Base-by-base conservation (phyloP, 2,113 vertebrate genomes). In the Heterochromis multidens region DNA sequence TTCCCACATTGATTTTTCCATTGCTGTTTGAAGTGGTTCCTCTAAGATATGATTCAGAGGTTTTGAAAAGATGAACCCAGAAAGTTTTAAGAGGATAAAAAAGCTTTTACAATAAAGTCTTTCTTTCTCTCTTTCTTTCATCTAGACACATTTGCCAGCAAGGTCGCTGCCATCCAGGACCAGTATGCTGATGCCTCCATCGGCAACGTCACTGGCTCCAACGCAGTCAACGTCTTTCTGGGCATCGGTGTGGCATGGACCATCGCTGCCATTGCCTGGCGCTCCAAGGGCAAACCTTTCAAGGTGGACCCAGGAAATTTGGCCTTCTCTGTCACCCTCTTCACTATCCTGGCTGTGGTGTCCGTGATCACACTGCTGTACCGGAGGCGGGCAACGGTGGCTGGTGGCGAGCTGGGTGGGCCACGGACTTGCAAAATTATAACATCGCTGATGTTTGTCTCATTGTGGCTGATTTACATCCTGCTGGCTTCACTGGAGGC, bases 151-250 rank as follows among this genome's bases (percentile, higher is more conserved):
- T 97, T 97, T 67, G 96, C 96, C 87, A 97, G 96, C 87, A 97
- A 97, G 40, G 97, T 97, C 0, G 96, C 97, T 1, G 97, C 97
- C 80, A 96, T 97, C 91, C 97, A 97, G 95, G 97, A 97, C 92
- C 96, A 97, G 88, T 96, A 97, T 31, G 97, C 97, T 0, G 97
- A 97, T 19, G 96, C 97, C 29, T 97, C 97, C 78, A 97, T 97
- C 49, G 96, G 96, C 60, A 97, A 97, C 19, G 96, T 97, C 81
- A 97, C 96, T 0, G 97, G 97, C 81, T 96, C 96, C 87, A 97
- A 97, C 6, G 97, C 96, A 0, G 97, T 97, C 67, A 97, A 97
- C 81, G 96, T 97, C 13, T 97, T 97, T 92, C 92, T 97, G 79
- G 97, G 97, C 63, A 96, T 97, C 6, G 97, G 97, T 5, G 95